A percentile compares a stretch with the other conserved stretches of the same genome.
Evolutionary conservation across 2,797 vertebrate genomes (phyloP).

Genomic region (Hylomyscus alleni): DNA sequence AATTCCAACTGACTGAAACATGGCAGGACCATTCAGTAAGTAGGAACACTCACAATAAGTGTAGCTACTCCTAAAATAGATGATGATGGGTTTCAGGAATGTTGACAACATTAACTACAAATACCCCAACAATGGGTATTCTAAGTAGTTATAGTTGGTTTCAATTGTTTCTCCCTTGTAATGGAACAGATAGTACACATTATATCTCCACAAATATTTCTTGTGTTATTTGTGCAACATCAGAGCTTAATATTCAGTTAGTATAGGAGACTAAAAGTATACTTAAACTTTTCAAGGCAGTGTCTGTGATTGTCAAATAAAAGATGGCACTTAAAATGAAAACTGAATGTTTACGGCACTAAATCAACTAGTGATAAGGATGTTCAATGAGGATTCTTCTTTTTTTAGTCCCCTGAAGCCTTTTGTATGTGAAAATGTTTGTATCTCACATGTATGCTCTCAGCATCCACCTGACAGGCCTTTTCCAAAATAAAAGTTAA

Average conservation of each 20-base stretch:
- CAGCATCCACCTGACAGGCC: not conserved
- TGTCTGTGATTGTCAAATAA: slow-evolving; percentile 1
- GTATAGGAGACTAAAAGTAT: not conserved
- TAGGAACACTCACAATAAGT: not conserved
- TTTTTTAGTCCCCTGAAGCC: not conserved
- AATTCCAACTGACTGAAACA: not conserved
- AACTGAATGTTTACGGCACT: not conserved
- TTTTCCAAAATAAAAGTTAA: slow-evolving; percentile 11
- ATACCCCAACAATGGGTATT: not conserved
- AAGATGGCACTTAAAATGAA: slow-evolving; percentile 44
- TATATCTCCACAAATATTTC: not conserved
- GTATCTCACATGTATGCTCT: not conserved
- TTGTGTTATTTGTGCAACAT: not conserved
- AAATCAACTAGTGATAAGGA: not conserved
- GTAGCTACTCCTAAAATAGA: not conserved
- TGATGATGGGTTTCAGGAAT: not conserved
- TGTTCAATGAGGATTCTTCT: not conserved
- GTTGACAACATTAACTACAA: not conserved
- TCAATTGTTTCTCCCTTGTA: not conserved
- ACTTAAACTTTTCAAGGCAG: slow-evolving; percentile 38
- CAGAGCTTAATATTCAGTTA: not conserved
- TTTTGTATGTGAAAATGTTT: not conserved
- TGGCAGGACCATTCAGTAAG: not conserved
- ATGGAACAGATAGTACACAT: not conserved
- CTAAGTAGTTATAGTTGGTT: not conserved